phyloP scores from a whole-genome alignment of 2,113 vertebrate species.

The Lipotes vexillifer region DNA sequence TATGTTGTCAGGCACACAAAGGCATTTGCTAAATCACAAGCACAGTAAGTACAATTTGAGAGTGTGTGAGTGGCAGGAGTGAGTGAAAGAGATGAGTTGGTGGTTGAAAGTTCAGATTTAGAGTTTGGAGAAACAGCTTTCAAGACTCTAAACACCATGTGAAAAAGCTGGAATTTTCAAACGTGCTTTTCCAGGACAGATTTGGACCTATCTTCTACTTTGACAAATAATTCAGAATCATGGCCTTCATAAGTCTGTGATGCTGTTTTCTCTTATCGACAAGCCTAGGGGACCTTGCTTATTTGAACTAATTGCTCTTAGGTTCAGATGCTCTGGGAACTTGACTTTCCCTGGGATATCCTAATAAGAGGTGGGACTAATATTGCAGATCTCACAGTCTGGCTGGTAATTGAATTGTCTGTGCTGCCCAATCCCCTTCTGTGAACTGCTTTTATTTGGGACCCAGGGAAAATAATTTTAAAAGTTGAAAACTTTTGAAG shows the following conservation, averaged over 20 bases:
- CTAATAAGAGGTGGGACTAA: background rate
- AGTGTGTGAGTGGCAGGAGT: background rate
- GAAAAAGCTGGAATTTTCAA: background rate
- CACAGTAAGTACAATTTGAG: background rate
- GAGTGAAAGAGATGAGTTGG: background rate
- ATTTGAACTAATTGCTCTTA: background rate
- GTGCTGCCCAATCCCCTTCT: background rate
- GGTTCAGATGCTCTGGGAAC: background rate
- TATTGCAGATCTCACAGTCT: background rate
- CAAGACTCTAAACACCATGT: background rate
- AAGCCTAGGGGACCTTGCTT: background rate
- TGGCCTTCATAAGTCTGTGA: background rate
- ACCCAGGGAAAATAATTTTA: slow-evolving; percentile 37
- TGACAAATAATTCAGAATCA: background rate
- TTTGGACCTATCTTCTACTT: background rate
- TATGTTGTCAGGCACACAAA: slow-evolving; percentile 11
- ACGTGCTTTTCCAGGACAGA: background rate
- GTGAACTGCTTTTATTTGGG: slow-evolving; percentile 2
- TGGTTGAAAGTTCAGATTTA: background rate
- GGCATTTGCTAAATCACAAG: background rate
- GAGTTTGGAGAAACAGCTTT: background rate
- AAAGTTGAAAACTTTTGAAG: slow-evolving; percentile 37
- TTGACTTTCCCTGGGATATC: background rate
- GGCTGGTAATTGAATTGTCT: background rate
- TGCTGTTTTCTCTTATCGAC: background rate